Conservation (phyloP, 2,113 vertebrate genomes). For the Zosterops hypoxanthus region DNA sequence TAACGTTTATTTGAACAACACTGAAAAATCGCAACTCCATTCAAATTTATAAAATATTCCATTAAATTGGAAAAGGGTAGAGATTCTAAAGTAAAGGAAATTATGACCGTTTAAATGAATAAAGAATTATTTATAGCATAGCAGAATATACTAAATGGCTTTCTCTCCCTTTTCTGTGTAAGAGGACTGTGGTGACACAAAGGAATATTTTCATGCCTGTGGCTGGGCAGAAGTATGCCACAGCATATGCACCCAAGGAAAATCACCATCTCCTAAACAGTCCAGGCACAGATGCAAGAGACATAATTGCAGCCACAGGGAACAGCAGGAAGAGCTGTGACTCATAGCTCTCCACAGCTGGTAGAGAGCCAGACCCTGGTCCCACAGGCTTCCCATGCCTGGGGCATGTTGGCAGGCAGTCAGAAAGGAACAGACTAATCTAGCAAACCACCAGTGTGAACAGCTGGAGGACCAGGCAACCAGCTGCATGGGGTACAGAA, state of each 20-base stretch:
- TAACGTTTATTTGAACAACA: neutral
- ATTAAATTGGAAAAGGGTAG: neutral
- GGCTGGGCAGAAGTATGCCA: neutral
- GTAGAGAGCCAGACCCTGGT: neutral
- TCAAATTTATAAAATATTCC: neutral
- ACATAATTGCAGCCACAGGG: neutral
- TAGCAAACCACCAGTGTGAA: neutral
- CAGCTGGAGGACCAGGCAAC: neutral
- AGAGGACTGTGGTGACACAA: neutral
- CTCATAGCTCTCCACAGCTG: neutral
- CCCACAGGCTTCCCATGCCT: neutral
- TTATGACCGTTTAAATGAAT: neutral
- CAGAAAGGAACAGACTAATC: neutral
- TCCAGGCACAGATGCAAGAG: neutral
- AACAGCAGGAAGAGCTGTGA: neutral
- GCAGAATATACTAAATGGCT: neutral
- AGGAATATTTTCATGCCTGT: neutral
- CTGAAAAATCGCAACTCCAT: rapidly evolving
- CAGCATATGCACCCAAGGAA: neutral
- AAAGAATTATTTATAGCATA: neutral
- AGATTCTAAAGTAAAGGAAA: neutral
- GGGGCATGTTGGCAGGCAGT: neutral
- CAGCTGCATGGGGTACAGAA: neutral
- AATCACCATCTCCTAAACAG: neutral
- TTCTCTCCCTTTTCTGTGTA: neutral